Evolutionary conservation across 2,113 vertebrate species (phyloP).

Genomic region (Eublepharis macularius): DNA sequence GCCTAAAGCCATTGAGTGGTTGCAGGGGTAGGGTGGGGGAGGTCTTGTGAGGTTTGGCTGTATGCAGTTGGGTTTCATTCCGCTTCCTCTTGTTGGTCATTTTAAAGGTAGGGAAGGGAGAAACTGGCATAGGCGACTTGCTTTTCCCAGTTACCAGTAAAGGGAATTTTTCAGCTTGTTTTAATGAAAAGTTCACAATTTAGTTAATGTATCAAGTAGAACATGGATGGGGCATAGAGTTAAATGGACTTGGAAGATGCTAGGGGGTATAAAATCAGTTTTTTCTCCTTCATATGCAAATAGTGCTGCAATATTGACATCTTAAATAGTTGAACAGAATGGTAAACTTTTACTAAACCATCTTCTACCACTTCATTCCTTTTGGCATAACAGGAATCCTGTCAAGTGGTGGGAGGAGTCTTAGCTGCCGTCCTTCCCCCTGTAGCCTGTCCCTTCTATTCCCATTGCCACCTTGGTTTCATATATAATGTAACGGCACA

Average conservation of each 20-base stretch:
- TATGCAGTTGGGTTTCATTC: neutral
- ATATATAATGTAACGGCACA: neutral
- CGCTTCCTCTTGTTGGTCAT: neutral
- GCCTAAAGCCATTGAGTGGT: too few species aligned
- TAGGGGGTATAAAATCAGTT: neutral
- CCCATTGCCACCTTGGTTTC: neutral
- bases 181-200: neutral
- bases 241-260: neutral
- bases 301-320: neutral
- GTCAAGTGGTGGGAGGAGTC: too few species aligned
- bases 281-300: neutral
- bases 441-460: neutral
- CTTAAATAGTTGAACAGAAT: neutral
- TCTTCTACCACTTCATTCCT: neutral
- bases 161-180: neutral
- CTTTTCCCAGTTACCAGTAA: neutral
- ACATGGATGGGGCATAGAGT: too few species aligned
- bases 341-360: neutral
- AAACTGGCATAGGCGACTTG: neutral
- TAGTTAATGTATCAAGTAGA: neutral
- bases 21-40: neutral
- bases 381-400: neutral
- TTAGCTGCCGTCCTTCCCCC: neutral
- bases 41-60: neutral
- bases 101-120: neutral